Conservation (phyloP, 2,113 vertebrate genomes). For the Himantopus leucocephalus region DNA sequence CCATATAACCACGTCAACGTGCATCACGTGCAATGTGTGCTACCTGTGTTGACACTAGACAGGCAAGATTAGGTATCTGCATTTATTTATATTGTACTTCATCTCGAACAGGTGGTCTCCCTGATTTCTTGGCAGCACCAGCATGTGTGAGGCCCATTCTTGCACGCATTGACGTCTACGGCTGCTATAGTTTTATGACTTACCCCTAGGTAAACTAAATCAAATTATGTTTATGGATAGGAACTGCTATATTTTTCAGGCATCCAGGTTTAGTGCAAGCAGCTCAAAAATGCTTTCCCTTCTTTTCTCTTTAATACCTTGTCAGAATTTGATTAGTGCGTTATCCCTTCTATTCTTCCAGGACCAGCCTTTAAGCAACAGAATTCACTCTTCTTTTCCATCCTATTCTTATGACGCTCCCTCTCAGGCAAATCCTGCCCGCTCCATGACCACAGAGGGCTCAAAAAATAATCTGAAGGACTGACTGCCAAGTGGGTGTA, state of each 20-base stretch:
- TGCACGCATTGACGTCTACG: background rate
- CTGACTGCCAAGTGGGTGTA: background rate
- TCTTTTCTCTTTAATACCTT: constrained; percentile 23
- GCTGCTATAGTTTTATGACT: background rate
- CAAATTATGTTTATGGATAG: constrained; percentile 3
- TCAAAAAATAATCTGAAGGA: background rate
- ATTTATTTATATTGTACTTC: background rate
- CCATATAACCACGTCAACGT: background rate
- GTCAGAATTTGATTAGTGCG: constrained; percentile 13
- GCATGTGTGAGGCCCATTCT: background rate
- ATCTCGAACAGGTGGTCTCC: background rate
- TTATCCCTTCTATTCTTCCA: background rate
- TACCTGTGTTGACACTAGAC: background rate
- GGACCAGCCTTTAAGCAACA: background rate
- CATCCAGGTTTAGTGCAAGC: background rate
- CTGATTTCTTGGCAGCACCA: background rate
- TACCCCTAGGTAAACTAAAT: background rate
- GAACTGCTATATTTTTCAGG: constrained; percentile 3
- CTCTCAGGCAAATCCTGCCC: background rate
- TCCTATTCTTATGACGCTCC: background rate
- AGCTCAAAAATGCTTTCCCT: background rate
- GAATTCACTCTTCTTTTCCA: background rate
- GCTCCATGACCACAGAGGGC: background rate
- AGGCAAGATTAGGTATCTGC: background rate
- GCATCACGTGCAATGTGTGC: background rate